Percentiles rank a stretch among this genome's conserved stretches.
Evolutionary conservation across 2,797 vertebrate species (phyloP).

Genomic region (Lepilemur ruficaudatus): DNA sequence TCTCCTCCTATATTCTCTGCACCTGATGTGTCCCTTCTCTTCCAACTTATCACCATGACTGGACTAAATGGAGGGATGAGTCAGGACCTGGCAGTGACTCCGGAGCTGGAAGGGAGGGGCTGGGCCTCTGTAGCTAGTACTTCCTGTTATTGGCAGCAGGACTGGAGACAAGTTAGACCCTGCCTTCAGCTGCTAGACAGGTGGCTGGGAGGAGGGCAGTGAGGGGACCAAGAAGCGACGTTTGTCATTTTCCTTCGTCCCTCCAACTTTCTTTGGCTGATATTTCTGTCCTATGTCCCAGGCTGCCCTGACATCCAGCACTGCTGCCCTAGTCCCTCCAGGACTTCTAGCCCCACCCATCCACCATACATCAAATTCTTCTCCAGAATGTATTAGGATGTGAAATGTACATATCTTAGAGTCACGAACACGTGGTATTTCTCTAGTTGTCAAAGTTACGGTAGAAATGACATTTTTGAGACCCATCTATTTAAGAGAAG

Average conservation of each 20-base stretch:
- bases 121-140: neutral
- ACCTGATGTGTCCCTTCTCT: neutral
- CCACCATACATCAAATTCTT: neutral
- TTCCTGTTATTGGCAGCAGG: constrained; percentile 3
- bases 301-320: neutral
- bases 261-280: neutral
- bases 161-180: neutral
- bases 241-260: neutral
- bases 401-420: neutral
- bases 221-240: neutral
- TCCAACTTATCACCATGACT: constrained; percentile 33
- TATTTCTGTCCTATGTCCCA: neutral
- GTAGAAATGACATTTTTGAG: too few species aligned
- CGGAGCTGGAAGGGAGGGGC: neutral
- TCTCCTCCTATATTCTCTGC: neutral
- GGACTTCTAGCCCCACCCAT: neutral
- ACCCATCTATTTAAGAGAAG: too few species aligned
- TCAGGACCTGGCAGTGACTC: constrained; percentile 43
- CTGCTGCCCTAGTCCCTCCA: neutral
- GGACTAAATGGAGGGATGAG: constrained; percentile 45
- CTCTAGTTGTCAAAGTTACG: too few species aligned
- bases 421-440: neutral
- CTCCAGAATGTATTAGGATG: neutral
- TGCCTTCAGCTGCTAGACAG: neutral
- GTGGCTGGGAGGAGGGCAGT: neutral